Conservation (phyloP, 2,113 vertebrate genomes). For the Corythaeola cristata region DNA sequence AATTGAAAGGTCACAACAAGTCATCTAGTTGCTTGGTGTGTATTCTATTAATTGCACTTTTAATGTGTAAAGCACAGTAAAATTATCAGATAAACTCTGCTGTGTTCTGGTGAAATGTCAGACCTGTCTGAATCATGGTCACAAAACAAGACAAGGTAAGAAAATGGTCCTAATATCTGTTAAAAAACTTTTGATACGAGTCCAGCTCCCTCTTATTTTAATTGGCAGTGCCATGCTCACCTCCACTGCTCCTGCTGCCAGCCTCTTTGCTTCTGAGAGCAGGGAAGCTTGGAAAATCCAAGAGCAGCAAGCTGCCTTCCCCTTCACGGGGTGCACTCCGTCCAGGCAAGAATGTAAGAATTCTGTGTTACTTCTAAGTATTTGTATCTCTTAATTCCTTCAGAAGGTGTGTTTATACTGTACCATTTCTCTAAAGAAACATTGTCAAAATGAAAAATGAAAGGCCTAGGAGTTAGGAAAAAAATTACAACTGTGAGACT, state of each 20-base stretch:
- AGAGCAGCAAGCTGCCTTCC: neutral
- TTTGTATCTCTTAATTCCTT: constrained; percentile 38
- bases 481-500: neutral
- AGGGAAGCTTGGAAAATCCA: neutral
- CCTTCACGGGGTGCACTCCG: neutral
- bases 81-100: neutral
- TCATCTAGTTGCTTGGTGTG: neutral
- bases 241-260: neutral
- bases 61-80: neutral
- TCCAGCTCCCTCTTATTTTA: neutral
- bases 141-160: neutral
- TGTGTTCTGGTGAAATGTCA: neutral
- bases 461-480: neutral
- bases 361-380: neutral
- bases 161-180: neutral
- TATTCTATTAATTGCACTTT: neutral
- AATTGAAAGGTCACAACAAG: constrained; percentile 18
- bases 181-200: neutral
- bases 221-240: neutral
- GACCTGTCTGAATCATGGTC: neutral
- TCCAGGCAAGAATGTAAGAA: neutral
- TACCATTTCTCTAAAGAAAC: constrained; percentile 50
- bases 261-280: neutral
- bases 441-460: constrained; percentile 52
- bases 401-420: constrained; percentile 31